Evolutionary conservation across 2,113 vertebrate species (phyloP), one percentile per base, ranked within the genome.

Genomic region (Neotoma lepida): DNA sequence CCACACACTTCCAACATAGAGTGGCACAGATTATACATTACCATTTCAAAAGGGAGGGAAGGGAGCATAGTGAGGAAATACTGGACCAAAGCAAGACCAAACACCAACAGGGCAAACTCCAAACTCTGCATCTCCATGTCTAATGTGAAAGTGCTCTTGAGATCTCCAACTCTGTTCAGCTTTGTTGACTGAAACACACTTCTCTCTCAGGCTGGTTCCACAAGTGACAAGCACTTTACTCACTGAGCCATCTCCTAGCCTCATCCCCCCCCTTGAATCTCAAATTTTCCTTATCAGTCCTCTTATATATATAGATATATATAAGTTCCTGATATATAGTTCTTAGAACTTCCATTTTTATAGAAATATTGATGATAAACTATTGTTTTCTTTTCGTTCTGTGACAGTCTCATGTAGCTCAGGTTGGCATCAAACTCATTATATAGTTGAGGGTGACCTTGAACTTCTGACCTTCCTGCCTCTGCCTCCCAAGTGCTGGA

Each of bases 331-430:
- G 2, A 86, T 87, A 63, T 81, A 41, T 10, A 56, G 35, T 86
- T 76, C 84, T 96, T 82, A 82, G 28, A 86, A 85, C 4, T 90
- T 41, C n/a, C 3, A 41, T 64, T 93, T 70, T 77, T 64, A 18
- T 63, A 82, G 28, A 46, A 33, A 9, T 51, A 17, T 71, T 46
- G 35, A 44, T 88, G 51, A 9, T 80, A 70, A 88, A 73, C 20
- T 44, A 39, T 14, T 41, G 4, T 41, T 71, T 41, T 70, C n/a
- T 17, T 56, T 49, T 39, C 26, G 12, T 28, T 58, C 26, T 39
- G 17, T 39, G 54, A 61, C 54, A 41, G 35, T 58, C 51, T 80
- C 4, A 26, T 20, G 33, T 81, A 39, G 51, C 35, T 24, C 58
- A 81, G 78, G 51, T 39, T 56, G 4, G 10, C 51, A 56, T 30